Base-by-base conservation (phyloP, 2,888 invertebrate species). In the Limnephilus auricula region DNA sequence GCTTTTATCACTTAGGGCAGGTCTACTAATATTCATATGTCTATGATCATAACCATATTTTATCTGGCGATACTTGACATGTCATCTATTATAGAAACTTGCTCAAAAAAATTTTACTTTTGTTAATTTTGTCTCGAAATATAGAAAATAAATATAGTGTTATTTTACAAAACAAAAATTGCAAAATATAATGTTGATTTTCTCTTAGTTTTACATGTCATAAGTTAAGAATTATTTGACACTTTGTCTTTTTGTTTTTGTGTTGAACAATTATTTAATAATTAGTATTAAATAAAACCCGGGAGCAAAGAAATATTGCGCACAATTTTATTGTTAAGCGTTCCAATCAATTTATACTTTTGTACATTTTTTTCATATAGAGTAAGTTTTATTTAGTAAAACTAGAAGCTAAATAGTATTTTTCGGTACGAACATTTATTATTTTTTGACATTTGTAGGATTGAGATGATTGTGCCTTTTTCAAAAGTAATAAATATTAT, bases 381-480 rank as follows among this genome's bases (percentile, higher is more conserved):
- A n/a, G 32, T 82, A 25, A 34, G 32, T 34, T 82, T 32, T 82
- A 82, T 82, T 82, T 82, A 34, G 5, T 82, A 82, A 34, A 9
- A 82, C 3, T 25, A 82, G 82, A n/a, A 82, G 32, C 18, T 82
- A 37, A 32, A 82, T 82, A 34, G 34, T 82, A 82, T 82, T 34
- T 82, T 82, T 82, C 34, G 2, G 18, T 13, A 34, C 25, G 32
- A 32, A 82, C 6, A n/a, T 82, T 25, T 15, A 25, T 82, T 82
- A 82, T 82, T 82, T 82, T 82, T 82, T 82, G 32, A 82, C 65
- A 65, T 25, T 65, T 65, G 65, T n/a, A 65, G 65, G 9, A 9
- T 65, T 65, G 65, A 65, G 65, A 65, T 65, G 25, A 65, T 65
- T n/a, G 65, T 65, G 65, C 65, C 65, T 65, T 65, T 65, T 65